phyloP scores from a whole-genome alignment of 2,888 invertebrate species.

The Peribatodes rhomboidaria region DNA sequence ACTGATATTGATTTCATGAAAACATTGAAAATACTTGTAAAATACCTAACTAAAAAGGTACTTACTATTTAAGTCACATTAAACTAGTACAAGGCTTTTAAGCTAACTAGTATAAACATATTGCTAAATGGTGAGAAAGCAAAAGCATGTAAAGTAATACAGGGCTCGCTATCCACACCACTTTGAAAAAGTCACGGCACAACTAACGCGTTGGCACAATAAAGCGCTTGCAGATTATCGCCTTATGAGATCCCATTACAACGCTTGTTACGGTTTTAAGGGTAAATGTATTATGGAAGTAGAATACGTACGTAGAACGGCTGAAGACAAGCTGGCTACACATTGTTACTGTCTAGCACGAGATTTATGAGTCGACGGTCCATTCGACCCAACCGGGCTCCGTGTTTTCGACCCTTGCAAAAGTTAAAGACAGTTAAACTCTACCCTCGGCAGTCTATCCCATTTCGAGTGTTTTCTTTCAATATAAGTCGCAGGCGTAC shows the following conservation, averaged over 20 bases:
- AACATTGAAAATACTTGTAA: too few species aligned
- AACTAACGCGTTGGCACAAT: conserved; percentile 32
- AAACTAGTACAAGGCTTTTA: not conserved
- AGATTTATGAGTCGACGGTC: conserved; percentile 61
- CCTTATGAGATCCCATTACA: conserved; percentile 53
- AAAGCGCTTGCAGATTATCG: conserved; percentile 44
- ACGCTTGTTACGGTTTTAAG: conserved; percentile 50
- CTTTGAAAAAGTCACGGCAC: conserved; percentile 19
- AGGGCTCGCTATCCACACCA: not conserved
- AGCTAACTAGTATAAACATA: not conserved
- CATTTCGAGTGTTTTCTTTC: conserved; percentile 56
- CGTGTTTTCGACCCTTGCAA: conserved; percentile 55
- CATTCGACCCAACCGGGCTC: conserved; percentile 48
- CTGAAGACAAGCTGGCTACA: conserved; percentile 58
- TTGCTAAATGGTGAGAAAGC: not conserved
- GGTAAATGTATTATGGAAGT: conserved; percentile 33
- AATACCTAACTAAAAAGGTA: too few species aligned
- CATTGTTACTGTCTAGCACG: conserved; percentile 59
- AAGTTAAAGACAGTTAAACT: conserved; percentile 61
- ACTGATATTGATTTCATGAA: not conserved
- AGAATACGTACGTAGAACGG: conserved; percentile 26
- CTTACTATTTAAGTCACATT: too few species aligned
- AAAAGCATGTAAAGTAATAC: not conserved
- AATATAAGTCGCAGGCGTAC: conserved; percentile 33
- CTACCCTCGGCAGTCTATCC: conserved; percentile 46